These are phyloP conservation scores for Ciconia boyciana DNA, from an alignment of 2,113 vertebrate species.

Conservation along the genomic window DNA sequence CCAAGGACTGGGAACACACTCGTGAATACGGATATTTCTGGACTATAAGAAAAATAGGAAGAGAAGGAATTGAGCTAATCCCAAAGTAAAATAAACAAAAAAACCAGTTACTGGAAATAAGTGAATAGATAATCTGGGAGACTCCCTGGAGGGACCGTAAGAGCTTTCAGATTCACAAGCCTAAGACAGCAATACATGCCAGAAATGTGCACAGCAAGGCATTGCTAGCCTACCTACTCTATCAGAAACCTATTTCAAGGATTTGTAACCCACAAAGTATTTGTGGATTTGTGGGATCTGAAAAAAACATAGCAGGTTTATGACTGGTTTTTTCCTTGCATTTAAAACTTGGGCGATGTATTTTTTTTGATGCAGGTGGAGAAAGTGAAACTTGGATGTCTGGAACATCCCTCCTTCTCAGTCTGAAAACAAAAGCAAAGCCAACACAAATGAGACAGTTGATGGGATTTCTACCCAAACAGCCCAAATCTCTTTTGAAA, in stretches of 20 bases:
- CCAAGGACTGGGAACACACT: neutral
- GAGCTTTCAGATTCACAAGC: neutral
- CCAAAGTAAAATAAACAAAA: neutral
- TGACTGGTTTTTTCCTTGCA: neutral
- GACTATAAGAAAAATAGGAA: neutral
- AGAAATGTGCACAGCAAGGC: neutral
- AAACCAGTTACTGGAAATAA: neutral
- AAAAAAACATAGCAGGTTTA: neutral
- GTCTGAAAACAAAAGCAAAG: neutral
- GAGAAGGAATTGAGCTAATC: neutral
- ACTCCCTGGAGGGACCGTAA: neutral
- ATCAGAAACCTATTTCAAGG: neutral
- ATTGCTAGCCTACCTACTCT: neutral
- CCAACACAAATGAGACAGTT: neutral
- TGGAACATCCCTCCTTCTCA: neutral
- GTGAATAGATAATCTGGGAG: neutral
- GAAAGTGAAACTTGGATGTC: neutral
- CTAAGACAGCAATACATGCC: accelerated
- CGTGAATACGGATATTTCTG: neutral
- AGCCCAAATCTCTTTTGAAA: neutral
- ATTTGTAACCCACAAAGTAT: neutral
- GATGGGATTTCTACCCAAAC: neutral
- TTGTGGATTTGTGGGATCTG: neutral
- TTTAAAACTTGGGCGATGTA: neutral
- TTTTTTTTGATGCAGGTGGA: neutral